Evolutionary conservation across 1,140 invertebrate species (phyloP).

Genomic region (Drosophila grimshawi): DNA sequence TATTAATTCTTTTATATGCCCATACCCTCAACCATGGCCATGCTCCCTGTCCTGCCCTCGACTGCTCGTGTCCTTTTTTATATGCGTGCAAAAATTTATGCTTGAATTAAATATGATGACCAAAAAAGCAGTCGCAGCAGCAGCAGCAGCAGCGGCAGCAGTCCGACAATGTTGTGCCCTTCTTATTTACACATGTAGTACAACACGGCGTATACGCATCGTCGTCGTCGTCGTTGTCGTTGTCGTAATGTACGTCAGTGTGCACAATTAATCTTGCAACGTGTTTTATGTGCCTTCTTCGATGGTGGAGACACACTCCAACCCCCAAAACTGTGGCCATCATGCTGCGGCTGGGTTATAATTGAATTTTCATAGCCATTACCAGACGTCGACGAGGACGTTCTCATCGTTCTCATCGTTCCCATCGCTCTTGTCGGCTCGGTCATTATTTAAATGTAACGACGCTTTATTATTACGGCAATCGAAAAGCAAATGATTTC

Average conservation of each 20-base stretch:
- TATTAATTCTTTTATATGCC: constrained; percentile 78
- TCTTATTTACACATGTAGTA: constrained; percentile 79
- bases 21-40: neutral
- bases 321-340: constrained; percentile 49
- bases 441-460: constrained; percentile 83
- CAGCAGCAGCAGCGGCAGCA: neutral
- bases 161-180: constrained; percentile 37
- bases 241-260: constrained; percentile 75
- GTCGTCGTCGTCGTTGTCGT: neutral
- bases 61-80: constrained; percentile 50
- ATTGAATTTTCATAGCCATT: constrained; percentile 83
- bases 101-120: constrained; percentile 82
- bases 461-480: constrained; percentile 80
- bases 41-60: neutral
- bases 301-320: constrained; percentile 8
- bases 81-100: constrained; percentile 82
- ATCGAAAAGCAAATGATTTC: constrained; percentile 78
- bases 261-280: constrained; percentile 79
- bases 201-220: constrained; percentile 72
- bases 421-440: constrained; percentile 26
- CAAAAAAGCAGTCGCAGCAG: constrained; percentile 74
- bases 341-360: constrained; percentile 76
- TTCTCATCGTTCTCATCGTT: constrained; percentile 27
- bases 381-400: constrained; percentile 50
- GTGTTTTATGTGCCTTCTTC: constrained; percentile 65